Percentiles rank a stretch among this genome's conserved stretches.
phyloP scores from a whole-genome alignment of 2,888 invertebrate genomes.

The Xylota segnis region DNA sequence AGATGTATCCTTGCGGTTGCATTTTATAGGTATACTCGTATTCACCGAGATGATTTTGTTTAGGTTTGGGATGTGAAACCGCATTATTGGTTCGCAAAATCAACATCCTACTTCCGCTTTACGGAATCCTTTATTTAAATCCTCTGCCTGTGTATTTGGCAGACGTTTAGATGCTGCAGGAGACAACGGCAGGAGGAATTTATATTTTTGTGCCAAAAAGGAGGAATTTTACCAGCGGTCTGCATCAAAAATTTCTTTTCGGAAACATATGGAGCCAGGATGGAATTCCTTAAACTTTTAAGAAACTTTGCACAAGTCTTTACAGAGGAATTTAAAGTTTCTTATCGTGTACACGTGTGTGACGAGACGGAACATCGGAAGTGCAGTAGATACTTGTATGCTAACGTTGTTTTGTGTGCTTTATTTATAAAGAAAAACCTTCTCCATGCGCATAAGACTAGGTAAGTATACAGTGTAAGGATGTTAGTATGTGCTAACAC shows the following conservation, averaged over 20 bases:
- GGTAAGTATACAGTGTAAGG: no score
- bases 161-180: not conserved
- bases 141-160: not conserved
- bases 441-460: no score
- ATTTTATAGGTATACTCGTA: not conserved
- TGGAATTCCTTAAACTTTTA: constrained; percentile 7
- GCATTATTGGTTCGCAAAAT: not conserved
- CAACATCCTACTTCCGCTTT: not conserved
- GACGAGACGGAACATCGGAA: not conserved
- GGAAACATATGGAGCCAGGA: not conserved
- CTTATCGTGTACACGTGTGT: not conserved
- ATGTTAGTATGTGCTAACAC: no score
- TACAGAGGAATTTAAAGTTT: not conserved
- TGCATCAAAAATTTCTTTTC: not conserved
- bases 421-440: not conserved
- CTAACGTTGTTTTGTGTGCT: not conserved
- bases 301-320: constrained; percentile 1
- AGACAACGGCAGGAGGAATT: not conserved
- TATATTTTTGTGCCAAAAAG: constrained; percentile 6
- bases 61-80: not conserved
- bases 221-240: constrained; percentile 9
- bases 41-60: not conserved
- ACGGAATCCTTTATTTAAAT: not conserved
- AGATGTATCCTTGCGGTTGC: constrained; percentile 7
- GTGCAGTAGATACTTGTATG: constrained; percentile 22